phyloP scores from a whole-genome alignment of 2,888 invertebrate species.

The Meloe dianella region DNA sequence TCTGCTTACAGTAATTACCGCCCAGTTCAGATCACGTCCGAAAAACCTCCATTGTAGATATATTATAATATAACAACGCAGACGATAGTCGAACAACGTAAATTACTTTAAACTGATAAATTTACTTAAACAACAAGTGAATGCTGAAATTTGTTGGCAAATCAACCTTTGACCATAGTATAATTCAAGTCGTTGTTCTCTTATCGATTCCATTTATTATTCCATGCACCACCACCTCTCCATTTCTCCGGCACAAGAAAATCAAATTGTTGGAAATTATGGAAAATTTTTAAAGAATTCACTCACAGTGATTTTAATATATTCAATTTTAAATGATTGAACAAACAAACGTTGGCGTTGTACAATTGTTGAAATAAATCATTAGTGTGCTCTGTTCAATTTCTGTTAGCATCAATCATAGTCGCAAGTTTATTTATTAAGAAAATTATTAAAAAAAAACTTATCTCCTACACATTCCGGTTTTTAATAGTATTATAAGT shows the following conservation, averaged over 20 bases:
- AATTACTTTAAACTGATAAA: constrained; percentile 11
- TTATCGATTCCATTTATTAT: constrained; percentile 3
- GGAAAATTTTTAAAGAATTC: background rate
- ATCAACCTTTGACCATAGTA: constrained; percentile 4
- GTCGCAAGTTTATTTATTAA: background rate
- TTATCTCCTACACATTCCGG: constrained; percentile 3
- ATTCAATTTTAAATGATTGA: background rate
- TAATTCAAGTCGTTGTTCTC: background rate
- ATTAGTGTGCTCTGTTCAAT: background rate
- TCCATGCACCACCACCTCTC: background rate
- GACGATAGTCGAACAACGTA: background rate
- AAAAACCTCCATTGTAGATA: constrained; percentile 21
- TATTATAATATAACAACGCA: background rate
- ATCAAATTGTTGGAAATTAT: background rate
- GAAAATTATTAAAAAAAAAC: background rate
- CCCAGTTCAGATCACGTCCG: constrained; percentile 43
- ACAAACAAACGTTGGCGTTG: background rate
- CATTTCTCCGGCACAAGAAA: too few relatives aligned
- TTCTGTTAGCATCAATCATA: background rate
- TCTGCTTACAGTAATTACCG: constrained; percentile 51
- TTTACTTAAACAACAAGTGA: constrained; percentile 6
- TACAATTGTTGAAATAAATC: background rate
- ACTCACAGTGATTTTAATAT: too few relatives aligned
- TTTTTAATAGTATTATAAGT: constrained; percentile 27
- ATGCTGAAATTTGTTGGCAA: background rate